Percentiles rank a stretch among this genome's conserved stretches.
phyloP scores from a whole-genome alignment of 1,140 invertebrate species.

The Drosophila nebulosa region DNA sequence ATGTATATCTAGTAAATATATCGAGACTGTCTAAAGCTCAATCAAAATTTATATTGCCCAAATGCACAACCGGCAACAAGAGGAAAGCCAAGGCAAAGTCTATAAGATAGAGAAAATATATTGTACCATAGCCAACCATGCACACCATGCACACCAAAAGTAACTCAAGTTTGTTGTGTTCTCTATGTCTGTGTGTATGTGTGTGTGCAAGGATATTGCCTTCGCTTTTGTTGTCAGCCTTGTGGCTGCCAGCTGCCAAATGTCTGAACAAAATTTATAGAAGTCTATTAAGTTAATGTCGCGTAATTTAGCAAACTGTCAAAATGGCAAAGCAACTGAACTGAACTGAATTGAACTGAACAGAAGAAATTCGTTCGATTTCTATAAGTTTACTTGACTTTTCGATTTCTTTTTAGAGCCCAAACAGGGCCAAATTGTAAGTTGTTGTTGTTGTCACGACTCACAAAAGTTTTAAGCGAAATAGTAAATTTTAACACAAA shows the following conservation, averaged over 20 bases:
- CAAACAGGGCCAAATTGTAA: conserved; percentile 14
- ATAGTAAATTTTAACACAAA: background rate
- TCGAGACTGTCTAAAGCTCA: conserved; percentile 44
- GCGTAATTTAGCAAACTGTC: conserved; percentile 77
- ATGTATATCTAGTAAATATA: conserved; percentile 16
- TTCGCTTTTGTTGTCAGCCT: conserved; percentile 45
- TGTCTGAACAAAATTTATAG: conserved; percentile 64
- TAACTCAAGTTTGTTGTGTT: conserved; percentile 37
- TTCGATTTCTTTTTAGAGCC: conserved; percentile 9
- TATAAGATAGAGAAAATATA: conserved; percentile 38
- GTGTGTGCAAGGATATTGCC: conserved; percentile 17
- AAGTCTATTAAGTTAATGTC: conserved; percentile 77
- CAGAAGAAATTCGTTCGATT: conserved; percentile 49
- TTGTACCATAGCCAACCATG: conserved; percentile 26
- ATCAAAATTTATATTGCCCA: conserved; percentile 37
- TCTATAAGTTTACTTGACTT: conserved; percentile 49
- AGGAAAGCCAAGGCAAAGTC: conserved; percentile 29
- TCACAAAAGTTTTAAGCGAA: background rate
- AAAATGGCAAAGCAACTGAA: conserved; percentile 68
- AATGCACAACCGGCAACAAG: background rate
- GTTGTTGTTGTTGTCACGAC: background rate
- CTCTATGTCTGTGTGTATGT: too few species aligned
- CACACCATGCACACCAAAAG: conserved; percentile 19
- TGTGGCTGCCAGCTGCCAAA: conserved; percentile 71
- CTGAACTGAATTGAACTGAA: too few species aligned